Evolutionary conservation across 2,888 invertebrate genomes (phyloP).

Genomic region (Morpho achilles): DNA sequence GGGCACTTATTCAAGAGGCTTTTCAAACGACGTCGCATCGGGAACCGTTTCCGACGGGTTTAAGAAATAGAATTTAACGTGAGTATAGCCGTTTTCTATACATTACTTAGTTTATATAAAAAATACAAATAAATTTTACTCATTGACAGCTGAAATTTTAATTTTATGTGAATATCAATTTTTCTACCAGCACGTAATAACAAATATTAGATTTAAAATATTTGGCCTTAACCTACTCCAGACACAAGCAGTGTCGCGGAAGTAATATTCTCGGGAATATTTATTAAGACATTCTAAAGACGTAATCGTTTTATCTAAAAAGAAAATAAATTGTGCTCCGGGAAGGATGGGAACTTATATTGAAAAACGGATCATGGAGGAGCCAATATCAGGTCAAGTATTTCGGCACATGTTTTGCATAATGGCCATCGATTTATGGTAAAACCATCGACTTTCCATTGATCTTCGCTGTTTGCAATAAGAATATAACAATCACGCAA

Average conservation of each 20-base stretch:
- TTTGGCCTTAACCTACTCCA: not conserved
- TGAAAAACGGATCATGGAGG: slow-evolving; percentile 14
- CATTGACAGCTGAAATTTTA: too few species aligned
- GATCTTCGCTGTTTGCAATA: not conserved
- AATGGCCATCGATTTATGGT: slow-evolving; percentile 22
- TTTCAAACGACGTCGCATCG: too few species aligned
- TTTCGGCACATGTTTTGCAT: slow-evolving; percentile 23
- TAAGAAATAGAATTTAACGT: too few species aligned
- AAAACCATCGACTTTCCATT: slow-evolving; percentile 9
- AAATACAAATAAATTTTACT: too few species aligned
- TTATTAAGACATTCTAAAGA: not conserved
- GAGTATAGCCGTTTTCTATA: too few species aligned
- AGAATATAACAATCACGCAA: slow-evolving; percentile 2
- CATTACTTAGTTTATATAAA: too few species aligned
- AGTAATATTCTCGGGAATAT: not conserved
- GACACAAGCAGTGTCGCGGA: not conserved
- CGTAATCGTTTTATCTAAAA: slow-evolving; percentile 1
- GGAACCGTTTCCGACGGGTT: too few species aligned
- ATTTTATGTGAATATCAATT: too few species aligned
- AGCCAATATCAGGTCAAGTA: slow-evolving; percentile 24
- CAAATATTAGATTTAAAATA: not conserved
- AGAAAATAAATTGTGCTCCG: slow-evolving; percentile 1
- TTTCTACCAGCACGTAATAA: too few species aligned
- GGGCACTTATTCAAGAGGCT: too few species aligned
- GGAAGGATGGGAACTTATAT: slow-evolving; percentile 1